Evolutionary conservation across 2,113 vertebrate species (phyloP).

Genomic region (Corapipo altera): DNA sequence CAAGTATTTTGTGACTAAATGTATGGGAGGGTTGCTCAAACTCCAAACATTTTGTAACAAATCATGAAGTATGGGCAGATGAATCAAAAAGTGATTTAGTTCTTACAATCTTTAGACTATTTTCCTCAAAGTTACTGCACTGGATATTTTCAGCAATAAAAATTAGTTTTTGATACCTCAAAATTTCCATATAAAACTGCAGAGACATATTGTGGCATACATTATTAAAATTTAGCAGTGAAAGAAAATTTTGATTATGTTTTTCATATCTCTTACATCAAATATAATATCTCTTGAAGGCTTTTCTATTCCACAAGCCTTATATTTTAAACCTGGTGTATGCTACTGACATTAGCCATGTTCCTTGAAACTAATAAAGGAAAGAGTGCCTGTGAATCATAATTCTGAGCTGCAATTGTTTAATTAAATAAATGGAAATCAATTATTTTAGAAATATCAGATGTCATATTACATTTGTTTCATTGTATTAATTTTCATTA

Average conservation of each 20-base stretch:
- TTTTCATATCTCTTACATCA: background rate
- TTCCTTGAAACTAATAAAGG: background rate
- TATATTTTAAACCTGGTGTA: background rate
- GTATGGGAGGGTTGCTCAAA: background rate
- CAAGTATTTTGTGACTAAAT: background rate
- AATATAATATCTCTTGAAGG: background rate
- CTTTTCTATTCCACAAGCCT: background rate
- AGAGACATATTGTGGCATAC: background rate
- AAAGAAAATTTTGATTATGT: background rate
- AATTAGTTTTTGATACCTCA: background rate
- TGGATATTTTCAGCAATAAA: background rate
- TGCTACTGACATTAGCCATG: background rate
- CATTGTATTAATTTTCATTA: conserved; percentile 44
- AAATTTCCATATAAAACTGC: background rate
- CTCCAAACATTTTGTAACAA: background rate
- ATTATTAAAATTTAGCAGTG: background rate
- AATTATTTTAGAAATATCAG: conserved; percentile 34
- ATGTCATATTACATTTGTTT: conserved; percentile 21
- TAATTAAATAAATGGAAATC: conserved; percentile 51
- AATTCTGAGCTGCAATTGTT: background rate
- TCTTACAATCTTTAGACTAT: background rate
- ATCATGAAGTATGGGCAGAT: background rate
- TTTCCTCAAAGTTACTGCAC: background rate
- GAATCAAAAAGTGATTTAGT: background rate
- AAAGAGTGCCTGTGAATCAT: background rate